These are phyloP conservation scores for Syngnathoides biaculeatus DNA, from an alignment of 2,113 vertebrate genomes.

Conservation along the genomic window DNA sequence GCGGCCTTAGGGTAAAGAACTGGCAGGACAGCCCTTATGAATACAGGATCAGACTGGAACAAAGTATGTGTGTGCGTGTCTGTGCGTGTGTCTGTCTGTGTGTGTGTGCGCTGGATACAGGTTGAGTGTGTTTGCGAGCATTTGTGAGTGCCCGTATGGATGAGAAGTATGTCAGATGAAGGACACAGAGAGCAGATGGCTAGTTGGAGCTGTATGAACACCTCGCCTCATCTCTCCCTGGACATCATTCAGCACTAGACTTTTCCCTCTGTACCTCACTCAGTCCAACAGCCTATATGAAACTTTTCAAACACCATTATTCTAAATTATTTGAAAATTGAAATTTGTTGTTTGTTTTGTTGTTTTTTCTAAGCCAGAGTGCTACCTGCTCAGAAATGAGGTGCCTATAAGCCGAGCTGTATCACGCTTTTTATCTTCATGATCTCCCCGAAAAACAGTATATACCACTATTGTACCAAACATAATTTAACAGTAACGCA, in stretches of 20 bases:
- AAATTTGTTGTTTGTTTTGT: neutral
- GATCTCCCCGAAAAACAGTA: neutral
- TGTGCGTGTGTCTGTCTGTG: conserved; percentile 2
- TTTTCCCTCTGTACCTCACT: conserved; percentile 19
- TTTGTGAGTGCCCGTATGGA: conserved; percentile 39
- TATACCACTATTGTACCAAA: neutral
- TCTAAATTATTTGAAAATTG: neutral
- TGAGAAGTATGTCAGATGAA: conserved; percentile 70
- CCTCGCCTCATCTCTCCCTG: conserved; percentile 38
- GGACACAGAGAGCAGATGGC: conserved; percentile 70
- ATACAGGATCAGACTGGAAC: conserved; percentile 57
- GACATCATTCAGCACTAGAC: conserved; percentile 34
- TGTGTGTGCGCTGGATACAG: conserved; percentile 20
- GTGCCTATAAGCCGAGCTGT: neutral
- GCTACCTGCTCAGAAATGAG: neutral
- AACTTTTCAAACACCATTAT: neutral
- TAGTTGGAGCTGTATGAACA: conserved; percentile 44
- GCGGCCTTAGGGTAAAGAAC: conserved; percentile 65
- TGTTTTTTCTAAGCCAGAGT: neutral
- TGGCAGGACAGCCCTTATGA: conserved; percentile 67
- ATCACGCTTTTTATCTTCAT: neutral
- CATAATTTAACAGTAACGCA: neutral
- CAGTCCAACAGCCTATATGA: conserved; percentile 2
- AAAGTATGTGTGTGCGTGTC: conserved; percentile 28
- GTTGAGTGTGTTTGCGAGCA: conserved; percentile 23